Base-by-base conservation (phyloP, 2,113 vertebrate species). In the Zosterops pallidus region DNA sequence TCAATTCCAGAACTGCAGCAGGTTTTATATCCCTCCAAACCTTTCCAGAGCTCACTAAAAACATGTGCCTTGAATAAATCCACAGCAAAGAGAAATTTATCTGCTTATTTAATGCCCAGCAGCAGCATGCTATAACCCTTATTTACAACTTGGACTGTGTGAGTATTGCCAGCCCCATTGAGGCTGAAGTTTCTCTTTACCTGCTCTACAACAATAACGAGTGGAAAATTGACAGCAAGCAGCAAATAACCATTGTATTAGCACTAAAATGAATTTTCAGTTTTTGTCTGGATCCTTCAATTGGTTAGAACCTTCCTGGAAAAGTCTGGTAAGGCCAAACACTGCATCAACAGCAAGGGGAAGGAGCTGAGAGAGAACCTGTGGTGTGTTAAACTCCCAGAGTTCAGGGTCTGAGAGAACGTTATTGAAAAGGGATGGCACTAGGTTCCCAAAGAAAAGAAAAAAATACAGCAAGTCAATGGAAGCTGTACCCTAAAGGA, bases 11-110 rank as follows among this genome's bases (percentile, higher is more conserved):
- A 97, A 96, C 91, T 97, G 94, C 78, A 97, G 94, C 94, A 97
- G 94, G 87, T 97, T 97, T 97, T 97, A 95, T 93, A 89, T 95
- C 91, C 79, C 86, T 92, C 67, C n/a, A 49, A 96, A 86, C 52
- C 79, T 93, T 95, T 93, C 78, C 91, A 96, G 90, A 92, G 46
- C 80, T 95, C 89, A 82, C 65, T 83, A 94, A 94, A 94, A 97
- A 97, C 96, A 97, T 96, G 90, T 97, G 96, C 55, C 95, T 94
- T 95, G 86, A 96, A 95, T 97, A 97, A 97, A 92, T 91, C 62
- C 80, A 94, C 71, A 94, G 84, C 59, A 90, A 91, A 84, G 65
- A 84, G 71, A 90, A 94, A 95, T 95, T 95, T 92, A 97, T 96
- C 85, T 88, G 87, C 86, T 96, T 95, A 94, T 88, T 93, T 95